Percentiles rank a stretch among this genome's conserved stretches.
Conservation (phyloP, 2,113 vertebrate genomes). For the Orycteropus afer region DNA sequence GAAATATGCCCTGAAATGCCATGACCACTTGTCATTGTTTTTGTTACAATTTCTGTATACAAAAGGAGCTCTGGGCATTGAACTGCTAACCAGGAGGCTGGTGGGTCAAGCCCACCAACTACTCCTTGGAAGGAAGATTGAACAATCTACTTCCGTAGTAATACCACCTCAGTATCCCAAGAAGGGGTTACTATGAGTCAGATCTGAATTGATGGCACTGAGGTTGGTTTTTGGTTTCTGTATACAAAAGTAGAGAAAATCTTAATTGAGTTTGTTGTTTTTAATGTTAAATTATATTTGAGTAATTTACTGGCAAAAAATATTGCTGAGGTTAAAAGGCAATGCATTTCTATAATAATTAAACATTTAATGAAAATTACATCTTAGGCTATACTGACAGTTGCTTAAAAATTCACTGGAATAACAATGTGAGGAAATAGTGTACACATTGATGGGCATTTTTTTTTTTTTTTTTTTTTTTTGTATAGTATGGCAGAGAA, state of each 20-base stretch:
- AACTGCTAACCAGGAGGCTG: too few species aligned
- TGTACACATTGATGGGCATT: neutral
- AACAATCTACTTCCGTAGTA: too few species aligned
- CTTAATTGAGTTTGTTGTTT: neutral
- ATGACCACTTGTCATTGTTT: neutral
- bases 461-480: too few species aligned
- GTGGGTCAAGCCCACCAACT: too few species aligned
- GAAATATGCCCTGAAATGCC: neutral
- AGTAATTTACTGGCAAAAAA: neutral
- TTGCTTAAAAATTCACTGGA: neutral
- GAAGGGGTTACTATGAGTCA: too few species aligned
- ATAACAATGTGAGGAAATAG: neutral
- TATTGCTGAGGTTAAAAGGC: neutral
- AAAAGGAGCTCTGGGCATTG: too few species aligned
- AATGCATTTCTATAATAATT: neutral
- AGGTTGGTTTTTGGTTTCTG: too few species aligned
- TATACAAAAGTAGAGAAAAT: neutral
- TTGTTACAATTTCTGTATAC: neutral
- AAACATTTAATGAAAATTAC: conserved; percentile 10
- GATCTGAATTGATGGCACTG: too few species aligned
- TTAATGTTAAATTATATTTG: neutral
- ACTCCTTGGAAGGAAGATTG: too few species aligned
- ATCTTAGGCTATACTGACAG: neutral
- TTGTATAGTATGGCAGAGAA: too few species aligned
- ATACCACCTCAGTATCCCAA: too few species aligned